These are phyloP conservation scores for Mercenaria mercenaria DNA, from an alignment of 1,140 invertebrate species.

Conservation along the genomic window DNA sequence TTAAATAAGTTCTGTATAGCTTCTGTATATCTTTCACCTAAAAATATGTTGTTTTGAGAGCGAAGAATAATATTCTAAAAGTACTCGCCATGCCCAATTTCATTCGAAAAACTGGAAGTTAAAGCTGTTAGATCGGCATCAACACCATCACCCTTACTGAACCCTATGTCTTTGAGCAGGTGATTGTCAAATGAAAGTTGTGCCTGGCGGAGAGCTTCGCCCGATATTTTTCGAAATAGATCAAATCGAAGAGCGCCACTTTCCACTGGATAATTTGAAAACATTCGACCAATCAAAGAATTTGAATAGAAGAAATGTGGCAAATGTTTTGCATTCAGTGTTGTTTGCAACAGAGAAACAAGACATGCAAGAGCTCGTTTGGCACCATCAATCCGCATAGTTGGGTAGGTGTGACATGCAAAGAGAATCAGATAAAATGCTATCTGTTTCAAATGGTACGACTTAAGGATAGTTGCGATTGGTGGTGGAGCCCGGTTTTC, in stretches of 20 bases:
- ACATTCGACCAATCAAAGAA: neutral
- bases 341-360: neutral
- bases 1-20: too few species aligned
- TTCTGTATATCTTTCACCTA: too few species aligned
- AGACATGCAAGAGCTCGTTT: neutral
- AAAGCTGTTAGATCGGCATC: neutral
- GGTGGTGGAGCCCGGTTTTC: neutral
- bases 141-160: too few species aligned
- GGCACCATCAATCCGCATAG: neutral
- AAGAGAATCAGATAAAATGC: neutral
- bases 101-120: neutral
- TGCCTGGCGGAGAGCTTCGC: neutral
- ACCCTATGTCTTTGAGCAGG: too few species aligned
- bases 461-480: slow-evolving; percentile 9
- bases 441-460: slow-evolving; percentile 52
- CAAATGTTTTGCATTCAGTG: too few species aligned
- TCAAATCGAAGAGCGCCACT: neutral
- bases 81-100: neutral
- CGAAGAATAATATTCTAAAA: too few species aligned
- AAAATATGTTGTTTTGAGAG: too few species aligned
- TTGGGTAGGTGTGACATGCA: neutral
- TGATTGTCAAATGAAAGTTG: neutral
- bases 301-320: neutral
- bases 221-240: slow-evolving; percentile 9
- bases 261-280: neutral